Evolutionary conservation across 2,113 vertebrate genomes (phyloP).

Genomic region (Conger conger): DNA sequence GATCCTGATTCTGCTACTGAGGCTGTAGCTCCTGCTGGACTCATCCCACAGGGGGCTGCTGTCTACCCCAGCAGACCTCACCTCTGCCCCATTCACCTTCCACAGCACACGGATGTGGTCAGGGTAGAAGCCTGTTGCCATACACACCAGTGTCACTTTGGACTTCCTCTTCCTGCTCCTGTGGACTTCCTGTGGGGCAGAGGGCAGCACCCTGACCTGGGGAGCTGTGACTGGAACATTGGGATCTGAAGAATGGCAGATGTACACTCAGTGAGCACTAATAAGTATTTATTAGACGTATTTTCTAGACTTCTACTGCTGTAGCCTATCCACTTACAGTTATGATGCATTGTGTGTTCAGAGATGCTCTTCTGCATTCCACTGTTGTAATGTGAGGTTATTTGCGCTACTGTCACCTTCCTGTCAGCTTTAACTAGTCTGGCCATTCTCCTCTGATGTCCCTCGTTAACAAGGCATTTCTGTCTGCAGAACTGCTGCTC

Average conservation of each 20-base stretch:
- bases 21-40: slow-evolving; percentile 42
- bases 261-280: background rate
- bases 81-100: slow-evolving; percentile 38
- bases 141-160: slow-evolving; percentile 79
- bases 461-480: too few relatives aligned
- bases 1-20: slow-evolving; percentile 81
- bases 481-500: too few relatives aligned
- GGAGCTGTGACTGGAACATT: fast-evolving
- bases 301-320: too few relatives aligned
- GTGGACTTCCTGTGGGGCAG: slow-evolving; percentile 67
- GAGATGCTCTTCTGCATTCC: too few relatives aligned
- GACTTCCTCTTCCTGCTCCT: slow-evolving; percentile 22
- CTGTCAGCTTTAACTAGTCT: too few relatives aligned
- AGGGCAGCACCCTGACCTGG: slow-evolving; percentile 64
- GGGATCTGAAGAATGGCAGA: background rate
- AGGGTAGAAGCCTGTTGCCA: slow-evolving; percentile 81
- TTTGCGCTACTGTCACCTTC: too few relatives aligned
- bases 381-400: too few relatives aligned
- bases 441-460: too few relatives aligned
- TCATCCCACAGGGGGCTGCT: fast-evolving
- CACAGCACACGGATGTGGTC: slow-evolving; percentile 78
- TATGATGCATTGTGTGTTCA: too few relatives aligned
- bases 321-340: too few relatives aligned
- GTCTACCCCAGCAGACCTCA: slow-evolving; percentile 66
- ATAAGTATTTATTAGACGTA: background rate